These are phyloP conservation scores for Patella ulyssiponensis DNA, from an alignment of 2,888 invertebrate genomes.

Conservation along the genomic window DNA sequence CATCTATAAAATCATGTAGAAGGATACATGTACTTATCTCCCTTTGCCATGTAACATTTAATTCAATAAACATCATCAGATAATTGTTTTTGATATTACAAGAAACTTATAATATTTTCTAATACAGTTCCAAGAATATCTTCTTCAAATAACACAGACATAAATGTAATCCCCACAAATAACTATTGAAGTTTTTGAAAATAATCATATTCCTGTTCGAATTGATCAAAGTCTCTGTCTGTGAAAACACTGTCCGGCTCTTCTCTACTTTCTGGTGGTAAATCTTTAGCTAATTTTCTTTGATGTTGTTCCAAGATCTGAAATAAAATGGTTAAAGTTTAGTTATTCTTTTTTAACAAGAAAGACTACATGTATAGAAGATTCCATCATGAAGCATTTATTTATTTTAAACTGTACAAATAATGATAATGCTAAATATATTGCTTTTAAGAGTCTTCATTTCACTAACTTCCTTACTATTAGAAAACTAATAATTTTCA, in stretches of 20 bases:
- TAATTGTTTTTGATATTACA: no score
- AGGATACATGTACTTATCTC: no score
- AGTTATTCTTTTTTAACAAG: neutral
- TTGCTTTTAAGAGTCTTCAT: constrained; percentile 22
- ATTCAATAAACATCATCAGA: no score
- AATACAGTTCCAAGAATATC: neutral
- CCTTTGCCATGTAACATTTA: no score
- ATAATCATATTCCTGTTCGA: constrained; percentile 52
- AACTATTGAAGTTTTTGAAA: constrained; percentile 17
- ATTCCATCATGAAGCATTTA: constrained; percentile 12
- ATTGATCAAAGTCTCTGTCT: constrained; percentile 56
- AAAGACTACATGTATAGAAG: no score
- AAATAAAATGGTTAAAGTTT: neutral
- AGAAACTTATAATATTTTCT: neutral
- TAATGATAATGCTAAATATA: no score
- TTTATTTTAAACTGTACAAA: constrained; percentile 15
- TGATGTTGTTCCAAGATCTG: constrained; percentile 47
- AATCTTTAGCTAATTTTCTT: constrained; percentile 25
- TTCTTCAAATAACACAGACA: no score
- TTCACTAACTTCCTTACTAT: no score
- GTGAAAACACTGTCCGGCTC: constrained; percentile 45
- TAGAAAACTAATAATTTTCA: no score
- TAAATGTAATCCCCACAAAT: neutral
- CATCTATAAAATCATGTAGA: no score
- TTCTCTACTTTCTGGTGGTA: constrained; percentile 27